Conservation (phyloP, 2,113 vertebrate species). For the Emydocephalus ijimae region DNA sequence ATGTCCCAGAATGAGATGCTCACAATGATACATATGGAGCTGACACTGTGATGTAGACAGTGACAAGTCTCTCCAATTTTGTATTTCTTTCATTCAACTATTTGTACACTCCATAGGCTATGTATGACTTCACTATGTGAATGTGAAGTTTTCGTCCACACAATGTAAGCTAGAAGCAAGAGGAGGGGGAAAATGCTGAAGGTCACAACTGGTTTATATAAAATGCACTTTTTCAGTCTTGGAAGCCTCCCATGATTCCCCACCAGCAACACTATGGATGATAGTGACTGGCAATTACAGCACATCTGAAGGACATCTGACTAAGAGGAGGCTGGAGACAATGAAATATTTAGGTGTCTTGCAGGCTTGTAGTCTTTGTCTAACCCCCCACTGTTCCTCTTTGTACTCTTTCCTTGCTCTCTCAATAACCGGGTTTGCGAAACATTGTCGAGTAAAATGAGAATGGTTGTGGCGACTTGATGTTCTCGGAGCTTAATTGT, state of each 20-base stretch:
- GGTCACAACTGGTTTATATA: neutral
- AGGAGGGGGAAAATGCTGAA: neutral
- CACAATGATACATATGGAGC: neutral
- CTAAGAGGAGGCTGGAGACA: neutral
- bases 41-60: neutral
- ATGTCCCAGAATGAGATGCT: neutral
- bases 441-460: neutral
- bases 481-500: neutral
- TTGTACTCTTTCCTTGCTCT: neutral
- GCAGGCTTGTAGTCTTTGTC: neutral
- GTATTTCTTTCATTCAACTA: neutral
- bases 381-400: neutral
- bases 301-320: neutral
- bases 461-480: neutral
- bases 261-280: neutral
- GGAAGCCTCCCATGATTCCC: neutral
- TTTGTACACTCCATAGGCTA: neutral
- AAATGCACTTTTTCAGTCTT: neutral
- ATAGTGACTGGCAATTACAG: neutral
- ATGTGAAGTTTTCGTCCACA: neutral
- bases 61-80: neutral
- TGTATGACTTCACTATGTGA: neutral
- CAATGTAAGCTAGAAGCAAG: neutral
- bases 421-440: neutral
- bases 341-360: neutral